Conservation (phyloP, 2,113 vertebrate species). For the Scartelaos histophorus region DNA sequence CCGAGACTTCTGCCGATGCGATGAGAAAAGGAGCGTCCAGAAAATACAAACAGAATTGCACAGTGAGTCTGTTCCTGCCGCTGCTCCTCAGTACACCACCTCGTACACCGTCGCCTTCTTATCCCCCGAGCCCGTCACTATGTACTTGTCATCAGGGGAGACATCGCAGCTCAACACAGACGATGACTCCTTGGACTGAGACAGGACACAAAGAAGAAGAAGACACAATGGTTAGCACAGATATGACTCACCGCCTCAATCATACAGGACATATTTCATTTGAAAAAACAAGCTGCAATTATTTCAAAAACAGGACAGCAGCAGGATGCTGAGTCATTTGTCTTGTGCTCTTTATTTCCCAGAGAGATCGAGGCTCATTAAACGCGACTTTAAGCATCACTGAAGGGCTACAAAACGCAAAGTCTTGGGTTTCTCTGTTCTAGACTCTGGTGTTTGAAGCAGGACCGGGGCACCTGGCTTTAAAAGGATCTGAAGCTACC, state of each 20-base stretch:
- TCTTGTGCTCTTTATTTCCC: slow-evolving; percentile 12
- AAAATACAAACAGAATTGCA: slow-evolving; percentile 6
- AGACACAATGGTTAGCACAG: slow-evolving; percentile 41
- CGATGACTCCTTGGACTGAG: slow-evolving; percentile 84
- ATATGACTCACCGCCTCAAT: slow-evolving; percentile 61
- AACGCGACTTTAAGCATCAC: slow-evolving; percentile 43
- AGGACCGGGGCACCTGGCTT: slow-evolving; percentile 48
- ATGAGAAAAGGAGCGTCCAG: slow-evolving; percentile 45
- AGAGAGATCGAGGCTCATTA: slow-evolving; percentile 49
- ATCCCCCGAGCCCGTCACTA: slow-evolving; percentile 84
- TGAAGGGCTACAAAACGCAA: slow-evolving; percentile 25
- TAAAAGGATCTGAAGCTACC: slow-evolving; percentile 45
- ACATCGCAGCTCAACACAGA: slow-evolving; percentile 87
- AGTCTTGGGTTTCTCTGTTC: slow-evolving; percentile 1
- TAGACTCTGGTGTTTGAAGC: slow-evolving; percentile 7
- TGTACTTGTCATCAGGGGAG: slow-evolving; percentile 83
- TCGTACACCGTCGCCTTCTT: slow-evolving; percentile 90
- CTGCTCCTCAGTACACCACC: slow-evolving; percentile 81
- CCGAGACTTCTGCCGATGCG: slow-evolving; percentile 52
- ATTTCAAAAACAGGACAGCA: slow-evolving; percentile 20
- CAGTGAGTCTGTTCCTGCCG: slow-evolving; percentile 14
- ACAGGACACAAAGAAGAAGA: slow-evolving; percentile 30
- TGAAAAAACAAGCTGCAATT: slow-evolving; percentile 52
- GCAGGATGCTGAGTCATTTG: slow-evolving; percentile 58
- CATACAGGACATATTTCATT: slow-evolving; percentile 63